Evolutionary conservation across 35 echinoderm and acorn worm species (phyloP), one percentile per base, ranked within the genome.

Genomic region (Holothuria glaberrima): DNA sequence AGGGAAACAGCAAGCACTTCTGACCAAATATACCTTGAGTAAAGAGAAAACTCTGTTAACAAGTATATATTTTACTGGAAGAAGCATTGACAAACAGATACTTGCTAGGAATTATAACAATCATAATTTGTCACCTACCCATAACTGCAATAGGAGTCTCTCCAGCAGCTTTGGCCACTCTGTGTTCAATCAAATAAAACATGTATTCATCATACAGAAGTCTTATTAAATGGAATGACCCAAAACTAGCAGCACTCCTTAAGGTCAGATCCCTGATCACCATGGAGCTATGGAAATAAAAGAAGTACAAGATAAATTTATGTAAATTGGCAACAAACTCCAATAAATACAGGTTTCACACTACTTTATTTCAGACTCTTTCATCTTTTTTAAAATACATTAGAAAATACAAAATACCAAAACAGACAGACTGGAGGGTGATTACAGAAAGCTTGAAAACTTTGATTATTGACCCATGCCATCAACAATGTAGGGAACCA

Each of bases 121-220:
- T n/a, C n/a, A n/a, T n/a, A n/a, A 69, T 69, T 69, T 26, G 66
- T 10, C n/a, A 80, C 97, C 80, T 93, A 99, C 97, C 97, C 97
- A 99, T 99, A 28, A 99, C 97, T 71, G 97, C 97, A 60, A 99
- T 99, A n/a, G 97, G 93, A 12, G 97, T 99, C 73, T 99, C 97
- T 33, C 97, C 97, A 12, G 97, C 94, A 25, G 97, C 97, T 36
- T 91, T 86, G 38, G 97, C 97, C 46, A 99, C 97, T 89, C 91
- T 93, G 70, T 99, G 97, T 83, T 99, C 97, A 60, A 99, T 99
- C 72, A 99, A 79, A 77, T 99, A 99, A 74, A 99, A 99, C 97
- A 99, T 99, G 79, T 95, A 99, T 48, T 99, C 97, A 57, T 99
- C 97, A 74, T 99, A 99, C 6, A 99, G 88, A 36, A 99, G 89